phyloP scores from a whole-genome alignment of 1,140 invertebrate species.

The Aphelinus certus region DNA sequence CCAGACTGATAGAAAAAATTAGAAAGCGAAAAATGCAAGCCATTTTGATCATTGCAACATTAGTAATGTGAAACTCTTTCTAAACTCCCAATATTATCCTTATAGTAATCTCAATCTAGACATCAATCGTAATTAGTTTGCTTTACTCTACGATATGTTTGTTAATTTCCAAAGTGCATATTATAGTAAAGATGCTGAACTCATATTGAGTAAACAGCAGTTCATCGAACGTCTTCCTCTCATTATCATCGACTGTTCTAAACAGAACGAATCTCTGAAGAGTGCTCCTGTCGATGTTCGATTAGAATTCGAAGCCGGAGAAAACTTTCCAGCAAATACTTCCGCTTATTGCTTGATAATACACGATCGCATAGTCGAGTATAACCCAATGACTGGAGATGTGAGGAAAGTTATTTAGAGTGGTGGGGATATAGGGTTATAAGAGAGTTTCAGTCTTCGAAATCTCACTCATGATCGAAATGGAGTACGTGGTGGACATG shows the following conservation, averaged over 20 bases:
- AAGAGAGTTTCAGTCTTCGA: no score
- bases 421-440: no score
- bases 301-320: conserved; percentile 48
- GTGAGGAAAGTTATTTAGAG: conserved; percentile 16
- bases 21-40: conserved; percentile 24
- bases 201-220: conserved; percentile 18
- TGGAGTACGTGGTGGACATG: no score
- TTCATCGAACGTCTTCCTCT: conserved; percentile 41
- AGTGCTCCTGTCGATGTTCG: conserved; percentile 47
- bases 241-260: conserved; percentile 51
- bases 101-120: conserved; percentile 52
- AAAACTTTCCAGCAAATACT: conserved; percentile 47
- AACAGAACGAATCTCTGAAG: conserved; percentile 53
- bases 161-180: conserved; percentile 50
- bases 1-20: not conserved
- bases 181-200: conserved; percentile 44
- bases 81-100: conserved; percentile 53
- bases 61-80: conserved; percentile 49
- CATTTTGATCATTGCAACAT: conserved; percentile 48
- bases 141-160: conserved; percentile 50
- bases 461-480: no score
- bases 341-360: conserved; percentile 53
- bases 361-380: conserved; percentile 49
- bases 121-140: conserved; percentile 45
- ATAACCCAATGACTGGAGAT: conserved; percentile 46